Percentiles rank a stretch among this genome's conserved stretches.
Conservation (phyloP, 2,113 vertebrate species). For the Hippocampus guttulatus region DNA sequence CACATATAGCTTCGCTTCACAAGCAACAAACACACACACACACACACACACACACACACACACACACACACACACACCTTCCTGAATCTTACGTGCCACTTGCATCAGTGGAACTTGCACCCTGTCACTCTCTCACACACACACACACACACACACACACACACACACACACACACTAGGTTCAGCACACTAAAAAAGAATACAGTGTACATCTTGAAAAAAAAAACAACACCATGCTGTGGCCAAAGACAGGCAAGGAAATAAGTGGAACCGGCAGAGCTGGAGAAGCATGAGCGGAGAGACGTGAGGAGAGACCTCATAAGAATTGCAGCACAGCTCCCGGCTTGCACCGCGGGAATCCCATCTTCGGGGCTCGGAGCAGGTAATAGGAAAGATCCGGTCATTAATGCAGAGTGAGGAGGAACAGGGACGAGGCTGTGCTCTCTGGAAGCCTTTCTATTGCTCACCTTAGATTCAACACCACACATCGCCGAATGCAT, state of each 20-base stretch:
- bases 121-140: not conserved
- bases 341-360: constrained; percentile 67
- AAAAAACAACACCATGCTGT: no score
- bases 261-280: constrained; percentile 8
- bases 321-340: constrained; percentile 70
- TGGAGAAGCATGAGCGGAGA: not conserved
- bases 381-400: constrained; percentile 75
- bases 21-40: no score
- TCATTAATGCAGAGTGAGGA: constrained; percentile 68
- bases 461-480: constrained; percentile 47
- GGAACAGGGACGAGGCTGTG: constrained; percentile 60
- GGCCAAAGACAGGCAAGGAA: constrained; percentile 4
- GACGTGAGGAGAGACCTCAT: constrained; percentile 65
- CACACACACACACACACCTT: no score
- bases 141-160: no score
- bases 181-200: not conserved
- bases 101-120: not conserved
- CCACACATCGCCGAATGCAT: constrained; percentile 35
- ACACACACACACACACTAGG: not conserved
- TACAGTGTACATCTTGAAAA: not conserved
- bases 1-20: not conserved
- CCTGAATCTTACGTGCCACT: not conserved
- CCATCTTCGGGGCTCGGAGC: constrained; percentile 72
- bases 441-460: constrained; percentile 53
- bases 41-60: no score